Conservation (phyloP, 2,797 vertebrate species). For the Cichlasoma orientale region DNA sequence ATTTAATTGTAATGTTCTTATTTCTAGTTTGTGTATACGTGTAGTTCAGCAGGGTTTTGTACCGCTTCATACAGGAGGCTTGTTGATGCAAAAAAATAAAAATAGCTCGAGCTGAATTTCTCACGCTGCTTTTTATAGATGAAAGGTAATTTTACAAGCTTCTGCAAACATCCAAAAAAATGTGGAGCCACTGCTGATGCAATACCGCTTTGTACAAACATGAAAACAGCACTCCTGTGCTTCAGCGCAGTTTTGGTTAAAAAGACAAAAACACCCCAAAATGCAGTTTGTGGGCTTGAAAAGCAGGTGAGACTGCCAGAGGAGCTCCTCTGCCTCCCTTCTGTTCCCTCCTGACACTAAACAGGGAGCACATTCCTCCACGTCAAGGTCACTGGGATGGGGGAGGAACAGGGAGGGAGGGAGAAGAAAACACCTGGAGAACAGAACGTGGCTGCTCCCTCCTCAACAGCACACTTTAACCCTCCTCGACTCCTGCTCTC, state of each 20-base stretch:
- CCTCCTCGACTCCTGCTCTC: background rate
- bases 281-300: constrained; percentile 46
- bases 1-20: no score
- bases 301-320: constrained; percentile 42
- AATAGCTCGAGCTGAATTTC: background rate
- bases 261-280: background rate
- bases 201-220: constrained; percentile 2
- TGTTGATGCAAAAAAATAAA: background rate
- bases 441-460: constrained; percentile 56
- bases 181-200: constrained; percentile 6
- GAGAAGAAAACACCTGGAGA: constrained; percentile 76
- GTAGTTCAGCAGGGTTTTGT: no score
- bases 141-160: constrained; percentile 19
- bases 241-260: background rate
- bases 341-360: constrained; percentile 60
- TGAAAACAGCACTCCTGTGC: constrained; percentile 12
- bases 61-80: no score
- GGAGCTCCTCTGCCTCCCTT: constrained; percentile 45
- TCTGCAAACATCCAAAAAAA: constrained; percentile 35
- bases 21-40: no score
- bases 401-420: constrained; percentile 35
- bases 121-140: constrained; percentile 7
- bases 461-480: constrained; percentile 19
- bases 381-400: constrained; percentile 74
- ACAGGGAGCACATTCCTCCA: constrained; percentile 78